These are phyloP conservation scores for Morus bassanus DNA, from an alignment of 2,797 vertebrate genomes.

Conservation along the genomic window DNA sequence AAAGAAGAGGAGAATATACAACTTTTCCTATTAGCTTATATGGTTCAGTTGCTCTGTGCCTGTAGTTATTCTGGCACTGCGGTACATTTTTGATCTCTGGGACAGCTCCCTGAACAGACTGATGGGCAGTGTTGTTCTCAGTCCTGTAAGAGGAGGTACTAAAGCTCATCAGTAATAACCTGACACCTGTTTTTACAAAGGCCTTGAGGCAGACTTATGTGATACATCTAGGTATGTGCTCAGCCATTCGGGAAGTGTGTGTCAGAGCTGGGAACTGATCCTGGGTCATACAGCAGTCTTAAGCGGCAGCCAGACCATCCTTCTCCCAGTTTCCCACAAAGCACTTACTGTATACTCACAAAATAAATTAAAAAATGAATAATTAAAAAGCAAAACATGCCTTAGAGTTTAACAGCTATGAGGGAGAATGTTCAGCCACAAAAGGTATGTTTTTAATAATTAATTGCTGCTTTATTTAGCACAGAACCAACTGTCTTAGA, in stretches of 20 bases:
- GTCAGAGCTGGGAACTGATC: not conserved
- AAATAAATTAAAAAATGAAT: constrained; percentile 54
- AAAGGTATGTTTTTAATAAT: constrained; percentile 69
- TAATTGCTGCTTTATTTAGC: constrained; percentile 63
- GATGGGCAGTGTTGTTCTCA: not conserved
- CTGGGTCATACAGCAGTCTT: not conserved
- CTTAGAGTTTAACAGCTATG: constrained; percentile 38
- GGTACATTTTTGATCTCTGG: not conserved
- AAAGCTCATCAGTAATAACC: not conserved
- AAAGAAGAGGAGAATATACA: not conserved
- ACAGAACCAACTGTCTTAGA: constrained; percentile 31
- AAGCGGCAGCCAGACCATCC: not conserved
- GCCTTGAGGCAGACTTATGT: not conserved
- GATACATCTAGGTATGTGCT: not conserved
- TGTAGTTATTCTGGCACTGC: not conserved
- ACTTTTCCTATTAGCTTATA: rapidly evolving
- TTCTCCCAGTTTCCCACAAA: not conserved
- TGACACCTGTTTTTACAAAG: not conserved
- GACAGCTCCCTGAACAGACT: not conserved
- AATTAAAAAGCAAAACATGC: constrained; percentile 57
- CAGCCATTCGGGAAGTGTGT: not conserved
- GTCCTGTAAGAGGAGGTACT: not conserved
- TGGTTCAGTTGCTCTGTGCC: not conserved
- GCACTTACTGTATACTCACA: constrained; percentile 6
- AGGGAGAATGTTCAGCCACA: constrained; percentile 10